Percentiles rank a stretch among this genome's conserved stretches.
Conservation (phyloP, 2,113 vertebrate genomes). For the Gorsachius goisagi region DNA sequence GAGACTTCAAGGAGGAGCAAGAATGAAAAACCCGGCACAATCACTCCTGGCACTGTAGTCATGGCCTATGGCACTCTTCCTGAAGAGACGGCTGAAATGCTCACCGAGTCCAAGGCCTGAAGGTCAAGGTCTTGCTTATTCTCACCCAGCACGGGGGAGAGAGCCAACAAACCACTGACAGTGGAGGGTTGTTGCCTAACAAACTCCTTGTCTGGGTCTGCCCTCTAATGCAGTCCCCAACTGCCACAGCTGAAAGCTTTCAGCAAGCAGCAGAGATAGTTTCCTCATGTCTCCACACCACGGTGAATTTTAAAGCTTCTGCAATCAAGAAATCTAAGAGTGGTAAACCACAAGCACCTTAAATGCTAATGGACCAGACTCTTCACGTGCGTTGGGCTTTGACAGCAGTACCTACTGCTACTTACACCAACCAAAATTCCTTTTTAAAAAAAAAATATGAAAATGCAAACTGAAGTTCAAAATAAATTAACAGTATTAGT, state of each 20-base stretch:
- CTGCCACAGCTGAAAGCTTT: not conserved
- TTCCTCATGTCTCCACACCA: not conserved
- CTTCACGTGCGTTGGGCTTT: fast-evolving
- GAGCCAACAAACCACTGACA: not conserved
- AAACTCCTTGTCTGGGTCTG: not conserved
- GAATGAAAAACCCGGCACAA: fast-evolving
- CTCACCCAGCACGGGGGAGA: not conserved
- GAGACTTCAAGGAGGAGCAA: not conserved
- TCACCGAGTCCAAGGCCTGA: not conserved
- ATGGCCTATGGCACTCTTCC: fast-evolving
- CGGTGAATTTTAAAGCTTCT: not conserved
- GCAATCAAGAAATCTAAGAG: not conserved
- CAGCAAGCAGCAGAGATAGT: not conserved
- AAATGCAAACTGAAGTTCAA: not conserved
- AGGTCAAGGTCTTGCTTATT: not conserved
- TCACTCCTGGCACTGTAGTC: fast-evolving
- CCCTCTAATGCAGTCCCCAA: not conserved
- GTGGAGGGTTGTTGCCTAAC: not conserved
- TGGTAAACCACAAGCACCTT: not conserved
- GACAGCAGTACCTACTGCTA: not conserved
- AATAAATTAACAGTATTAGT: not conserved
- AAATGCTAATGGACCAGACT: not conserved
- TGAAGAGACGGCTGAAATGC: fast-evolving
- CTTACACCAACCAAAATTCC: not conserved
- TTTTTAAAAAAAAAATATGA: not conserved